phyloP scores from a whole-genome alignment of 2,888 invertebrate genomes.

The Ophion obscuratus region DNA sequence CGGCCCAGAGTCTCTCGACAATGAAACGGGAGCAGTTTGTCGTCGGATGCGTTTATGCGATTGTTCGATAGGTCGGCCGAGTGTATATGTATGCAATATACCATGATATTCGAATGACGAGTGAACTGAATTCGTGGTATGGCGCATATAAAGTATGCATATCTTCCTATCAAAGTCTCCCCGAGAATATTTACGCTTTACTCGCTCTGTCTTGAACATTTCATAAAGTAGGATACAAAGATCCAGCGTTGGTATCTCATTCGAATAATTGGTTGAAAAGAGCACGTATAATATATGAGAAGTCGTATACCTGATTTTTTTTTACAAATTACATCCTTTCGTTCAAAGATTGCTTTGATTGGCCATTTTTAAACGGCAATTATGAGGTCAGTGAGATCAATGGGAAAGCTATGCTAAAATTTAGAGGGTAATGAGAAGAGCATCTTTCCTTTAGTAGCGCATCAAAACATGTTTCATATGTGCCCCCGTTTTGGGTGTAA shows the following conservation, averaged over 20 bases:
- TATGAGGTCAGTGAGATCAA: no score
- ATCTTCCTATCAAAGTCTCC: neutral
- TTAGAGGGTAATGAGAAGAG: no score
- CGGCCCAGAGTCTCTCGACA: slow-evolving; percentile 49
- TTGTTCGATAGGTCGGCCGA: slow-evolving; percentile 43
- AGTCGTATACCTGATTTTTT: no score
- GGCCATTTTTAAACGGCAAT: no score
- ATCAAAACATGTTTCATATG: no score
- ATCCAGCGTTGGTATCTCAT: neutral
- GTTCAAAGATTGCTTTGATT: no score
- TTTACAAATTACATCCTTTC: no score
- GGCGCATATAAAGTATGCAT: neutral
- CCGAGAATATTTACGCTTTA: neutral
- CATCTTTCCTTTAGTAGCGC: no score
- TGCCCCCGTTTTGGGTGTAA: no score
- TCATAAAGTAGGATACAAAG: neutral
- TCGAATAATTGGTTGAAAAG: no score
- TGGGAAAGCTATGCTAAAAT: no score
- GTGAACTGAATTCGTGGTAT: slow-evolving; percentile 19
- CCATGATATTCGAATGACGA: slow-evolving; percentile 42
- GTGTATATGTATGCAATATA: neutral
- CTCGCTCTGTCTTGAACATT: neutral
- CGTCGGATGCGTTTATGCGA: slow-evolving; percentile 44
- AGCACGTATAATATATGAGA: no score
- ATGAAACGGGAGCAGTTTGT: slow-evolving; percentile 57